Conservation (phyloP, 2,113 vertebrate species). For the Sceloporus undulatus region DNA sequence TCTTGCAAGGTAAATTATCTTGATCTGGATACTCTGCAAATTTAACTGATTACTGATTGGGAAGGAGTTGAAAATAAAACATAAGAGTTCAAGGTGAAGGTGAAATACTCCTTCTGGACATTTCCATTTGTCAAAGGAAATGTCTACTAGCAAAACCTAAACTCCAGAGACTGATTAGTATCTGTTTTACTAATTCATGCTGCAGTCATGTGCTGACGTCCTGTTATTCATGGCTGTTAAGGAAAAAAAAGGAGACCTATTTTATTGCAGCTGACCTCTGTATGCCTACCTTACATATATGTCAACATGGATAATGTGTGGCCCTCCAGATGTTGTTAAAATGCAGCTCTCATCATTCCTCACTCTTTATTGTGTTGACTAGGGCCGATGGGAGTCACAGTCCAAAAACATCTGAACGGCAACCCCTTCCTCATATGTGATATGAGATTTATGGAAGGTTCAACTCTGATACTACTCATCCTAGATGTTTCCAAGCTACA, state of each 20-base stretch:
- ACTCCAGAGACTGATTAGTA: slow-evolving; percentile 25
- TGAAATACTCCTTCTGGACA: slow-evolving; percentile 43
- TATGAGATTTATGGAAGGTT: slow-evolving; percentile 13
- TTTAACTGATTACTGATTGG: slow-evolving; percentile 50
- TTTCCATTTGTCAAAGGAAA: slow-evolving; percentile 68
- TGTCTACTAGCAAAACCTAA: slow-evolving; percentile 43
- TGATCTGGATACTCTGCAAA: slow-evolving; percentile 34
- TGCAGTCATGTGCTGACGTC: slow-evolving; percentile 13
- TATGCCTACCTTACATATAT: slow-evolving; percentile 30
- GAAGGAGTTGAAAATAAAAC: slow-evolving; percentile 44
- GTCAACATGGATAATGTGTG: neutral
- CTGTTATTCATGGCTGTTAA: slow-evolving; percentile 48
- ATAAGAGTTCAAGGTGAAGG: slow-evolving; percentile 37
- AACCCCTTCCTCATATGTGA: slow-evolving; percentile 17
- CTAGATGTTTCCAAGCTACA: slow-evolving; percentile 44
- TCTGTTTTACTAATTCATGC: slow-evolving; percentile 20
- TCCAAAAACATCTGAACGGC: neutral
- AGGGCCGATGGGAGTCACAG: neutral
- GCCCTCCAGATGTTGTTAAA: neutral
- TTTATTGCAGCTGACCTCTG: slow-evolving; percentile 32
- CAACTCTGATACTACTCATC: slow-evolving; percentile 4
- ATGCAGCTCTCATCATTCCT: neutral
- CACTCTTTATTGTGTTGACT: no score
- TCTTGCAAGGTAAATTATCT: slow-evolving; percentile 42
- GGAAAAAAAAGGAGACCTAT: neutral